These are phyloP conservation scores for Acronicta leporina DNA, from an alignment of 2,888 invertebrate species.

Conservation along the genomic window DNA sequence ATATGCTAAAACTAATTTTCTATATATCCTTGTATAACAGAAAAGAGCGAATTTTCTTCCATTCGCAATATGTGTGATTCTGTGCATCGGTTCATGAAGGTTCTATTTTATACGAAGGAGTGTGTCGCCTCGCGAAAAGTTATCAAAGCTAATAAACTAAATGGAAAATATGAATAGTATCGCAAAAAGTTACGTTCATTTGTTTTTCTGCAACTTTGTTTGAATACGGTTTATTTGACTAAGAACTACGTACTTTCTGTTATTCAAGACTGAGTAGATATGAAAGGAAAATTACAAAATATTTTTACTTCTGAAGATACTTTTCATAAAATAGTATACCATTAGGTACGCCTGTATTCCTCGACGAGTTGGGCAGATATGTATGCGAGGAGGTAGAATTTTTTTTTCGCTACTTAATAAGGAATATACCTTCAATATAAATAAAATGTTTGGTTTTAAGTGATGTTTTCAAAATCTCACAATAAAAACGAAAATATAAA, in stretches of 20 bases:
- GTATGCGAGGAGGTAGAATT: no score
- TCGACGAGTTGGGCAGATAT: no score
- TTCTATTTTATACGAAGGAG: neutral
- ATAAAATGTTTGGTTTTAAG: no score
- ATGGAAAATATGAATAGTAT: slow-evolving; percentile 6
- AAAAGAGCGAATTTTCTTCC: neutral
- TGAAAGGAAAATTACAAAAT: neutral
- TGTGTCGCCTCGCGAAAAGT: neutral
- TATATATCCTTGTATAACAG: neutral
- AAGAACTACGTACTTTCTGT: neutral
- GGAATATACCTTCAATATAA: no score
- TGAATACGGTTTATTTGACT: neutral
- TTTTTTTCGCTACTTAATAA: no score
- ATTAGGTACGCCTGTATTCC: no score
- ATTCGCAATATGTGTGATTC: neutral
- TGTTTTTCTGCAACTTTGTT: neutral
- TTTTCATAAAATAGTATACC: no score
- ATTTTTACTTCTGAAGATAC: no score
- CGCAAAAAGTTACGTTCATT: slow-evolving; percentile 5
- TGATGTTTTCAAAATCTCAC: no score
- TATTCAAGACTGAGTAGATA: neutral
- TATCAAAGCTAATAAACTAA: slow-evolving; percentile 6
- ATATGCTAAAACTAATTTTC: no score
- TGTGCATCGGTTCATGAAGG: neutral
- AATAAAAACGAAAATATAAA: no score